These are phyloP conservation scores for Macrotus californicus DNA, from an alignment of 2,113 vertebrate species.

Conservation along the genomic window DNA sequence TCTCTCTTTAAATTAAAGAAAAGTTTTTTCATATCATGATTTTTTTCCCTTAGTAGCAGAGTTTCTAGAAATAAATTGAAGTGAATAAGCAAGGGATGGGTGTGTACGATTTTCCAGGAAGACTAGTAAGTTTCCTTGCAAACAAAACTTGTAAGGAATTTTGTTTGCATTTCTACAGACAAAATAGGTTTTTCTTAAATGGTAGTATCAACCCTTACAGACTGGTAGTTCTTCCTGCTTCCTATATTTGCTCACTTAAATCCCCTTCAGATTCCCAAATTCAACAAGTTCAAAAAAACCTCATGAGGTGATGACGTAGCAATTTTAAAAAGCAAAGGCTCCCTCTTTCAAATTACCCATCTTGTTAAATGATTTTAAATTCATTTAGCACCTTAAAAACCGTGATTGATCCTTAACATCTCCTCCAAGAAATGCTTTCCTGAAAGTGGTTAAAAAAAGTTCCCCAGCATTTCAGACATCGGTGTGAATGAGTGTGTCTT, in stretches of 20 bases:
- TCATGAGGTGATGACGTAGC: not conserved
- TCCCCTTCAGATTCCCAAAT: not conserved
- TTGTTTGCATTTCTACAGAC: not conserved
- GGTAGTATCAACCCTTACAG: not conserved
- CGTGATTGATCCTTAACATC: not conserved
- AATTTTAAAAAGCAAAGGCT: not conserved
- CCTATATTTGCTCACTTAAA: not conserved
- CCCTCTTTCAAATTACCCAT: not conserved
- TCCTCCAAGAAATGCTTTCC: not conserved
- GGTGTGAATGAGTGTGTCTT: not conserved
- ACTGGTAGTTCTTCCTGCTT: not conserved
- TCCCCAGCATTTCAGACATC: not conserved
- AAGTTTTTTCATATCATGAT: not conserved
- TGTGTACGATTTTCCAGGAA: not conserved
- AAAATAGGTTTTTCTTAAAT: not conserved
- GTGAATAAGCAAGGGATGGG: not conserved
- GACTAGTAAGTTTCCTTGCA: not conserved
- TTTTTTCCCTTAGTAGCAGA: not conserved
- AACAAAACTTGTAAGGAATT: not conserved
- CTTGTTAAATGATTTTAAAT: not conserved
- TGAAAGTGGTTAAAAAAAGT: not conserved
- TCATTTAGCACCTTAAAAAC: not conserved
- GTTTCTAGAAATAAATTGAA: not conserved
- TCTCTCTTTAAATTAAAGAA: constrained; percentile 23
- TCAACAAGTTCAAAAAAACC: not conserved